phyloP scores from a whole-genome alignment of 2,888 invertebrate genomes.

The Proisotoma minuta region DNA sequence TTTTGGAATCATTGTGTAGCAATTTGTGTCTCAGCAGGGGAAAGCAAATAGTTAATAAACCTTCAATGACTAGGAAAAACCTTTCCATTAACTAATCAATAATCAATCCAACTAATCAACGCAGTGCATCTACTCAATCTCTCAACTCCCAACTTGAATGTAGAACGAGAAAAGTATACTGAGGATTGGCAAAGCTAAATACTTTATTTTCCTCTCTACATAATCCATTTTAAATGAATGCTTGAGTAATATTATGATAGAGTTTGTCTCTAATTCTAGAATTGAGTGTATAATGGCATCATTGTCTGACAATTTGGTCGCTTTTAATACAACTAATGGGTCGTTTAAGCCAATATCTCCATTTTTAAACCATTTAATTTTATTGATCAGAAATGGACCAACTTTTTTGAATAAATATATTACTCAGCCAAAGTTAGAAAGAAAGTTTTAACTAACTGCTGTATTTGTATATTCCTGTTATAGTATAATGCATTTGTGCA shows the following conservation, averaged over 20 bases:
- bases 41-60: slow-evolving; percentile 47
- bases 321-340: slow-evolving; percentile 5
- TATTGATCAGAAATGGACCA: not conserved
- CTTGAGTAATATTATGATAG: no score
- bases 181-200: no score
- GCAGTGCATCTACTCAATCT: slow-evolving; percentile 30
- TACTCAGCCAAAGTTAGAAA: not conserved
- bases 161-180: no score
- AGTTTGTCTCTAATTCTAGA: no score
- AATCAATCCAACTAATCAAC: slow-evolving; percentile 46
- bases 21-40: slow-evolving; percentile 48
- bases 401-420: slow-evolving; percentile 6
- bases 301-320: not conserved
- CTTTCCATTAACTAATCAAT: slow-evolving; percentile 48
- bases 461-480: not conserved
- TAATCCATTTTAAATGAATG: no score
- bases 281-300: no score
- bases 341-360: slow-evolving; percentile 1
- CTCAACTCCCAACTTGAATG: no score
- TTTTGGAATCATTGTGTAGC: slow-evolving; percentile 48
- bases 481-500: not conserved
- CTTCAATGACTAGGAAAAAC: slow-evolving; percentile 47
- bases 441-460: not conserved
- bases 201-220: no score
- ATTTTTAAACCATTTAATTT: slow-evolving; percentile 5